Conservation (phyloP, 2,888 invertebrate species). For the Diarsia dahlii region DNA sequence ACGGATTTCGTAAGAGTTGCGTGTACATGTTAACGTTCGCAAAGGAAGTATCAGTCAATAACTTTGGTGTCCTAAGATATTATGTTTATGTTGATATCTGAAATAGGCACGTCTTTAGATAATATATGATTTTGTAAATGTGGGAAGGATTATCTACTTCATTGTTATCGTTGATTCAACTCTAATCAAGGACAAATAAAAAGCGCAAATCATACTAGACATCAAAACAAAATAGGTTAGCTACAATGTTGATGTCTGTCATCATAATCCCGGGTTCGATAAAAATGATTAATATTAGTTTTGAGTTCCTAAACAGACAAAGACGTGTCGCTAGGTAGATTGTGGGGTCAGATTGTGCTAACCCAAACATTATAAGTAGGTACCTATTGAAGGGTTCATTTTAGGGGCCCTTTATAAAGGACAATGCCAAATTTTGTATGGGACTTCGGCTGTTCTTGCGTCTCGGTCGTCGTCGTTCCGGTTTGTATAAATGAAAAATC, state of each 20-base stretch:
- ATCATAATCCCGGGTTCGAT: conserved; percentile 12
- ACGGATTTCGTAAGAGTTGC: conserved; percentile 70
- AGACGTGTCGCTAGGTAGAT: background rate
- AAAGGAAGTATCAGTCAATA: conserved; percentile 57
- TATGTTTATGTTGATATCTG: conserved; percentile 22
- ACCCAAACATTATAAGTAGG: background rate
- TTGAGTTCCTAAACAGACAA: background rate
- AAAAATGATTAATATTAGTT: background rate
- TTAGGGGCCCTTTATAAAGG: background rate
- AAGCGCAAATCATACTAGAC: background rate
- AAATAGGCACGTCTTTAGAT: conserved; percentile 27
- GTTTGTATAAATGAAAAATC: background rate
- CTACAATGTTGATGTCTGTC: background rate
- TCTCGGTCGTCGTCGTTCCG: no score
- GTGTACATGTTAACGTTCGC: conserved; percentile 59
- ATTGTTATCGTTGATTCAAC: conserved; percentile 43
- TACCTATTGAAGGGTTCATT: background rate
- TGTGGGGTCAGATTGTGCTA: no score
- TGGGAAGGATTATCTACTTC: conserved; percentile 16
- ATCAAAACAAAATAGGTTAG: conserved; percentile 2
- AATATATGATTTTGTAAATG: conserved; percentile 19
- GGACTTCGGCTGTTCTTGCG: background rate
- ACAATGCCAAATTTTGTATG: background rate
- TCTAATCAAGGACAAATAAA: background rate
- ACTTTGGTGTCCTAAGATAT: conserved; percentile 33